Conservation (phyloP, 1,140 invertebrate genomes). For the Pomacea maculata region DNA sequence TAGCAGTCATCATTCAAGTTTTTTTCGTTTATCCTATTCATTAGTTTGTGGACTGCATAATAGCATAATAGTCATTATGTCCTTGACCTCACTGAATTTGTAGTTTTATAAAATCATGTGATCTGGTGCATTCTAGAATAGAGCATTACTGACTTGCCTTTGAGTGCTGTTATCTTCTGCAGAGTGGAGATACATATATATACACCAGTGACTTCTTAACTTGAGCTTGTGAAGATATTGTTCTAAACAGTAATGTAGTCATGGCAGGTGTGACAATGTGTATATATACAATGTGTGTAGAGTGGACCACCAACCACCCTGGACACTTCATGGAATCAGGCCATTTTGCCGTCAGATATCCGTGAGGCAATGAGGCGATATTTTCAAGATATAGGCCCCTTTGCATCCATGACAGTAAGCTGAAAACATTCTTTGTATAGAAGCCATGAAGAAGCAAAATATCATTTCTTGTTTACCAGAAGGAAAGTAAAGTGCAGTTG, state of each 20-base stretch:
- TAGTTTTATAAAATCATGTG: too few relatives aligned
- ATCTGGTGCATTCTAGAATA: too few relatives aligned
- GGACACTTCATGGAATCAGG: conserved; percentile 51
- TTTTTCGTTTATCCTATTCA: too few relatives aligned
- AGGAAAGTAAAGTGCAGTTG: background rate
- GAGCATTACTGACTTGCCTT: too few relatives aligned
- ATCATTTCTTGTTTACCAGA: background rate
- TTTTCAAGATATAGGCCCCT: conserved; percentile 58
- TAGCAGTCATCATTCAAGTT: too few relatives aligned
- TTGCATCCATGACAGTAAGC: conserved; percentile 61
- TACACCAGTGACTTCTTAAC: too few relatives aligned
- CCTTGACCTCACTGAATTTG: too few relatives aligned
- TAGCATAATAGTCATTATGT: too few relatives aligned
- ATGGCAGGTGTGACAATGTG: background rate
- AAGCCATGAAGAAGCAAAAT: background rate
- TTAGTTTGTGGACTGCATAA: too few relatives aligned
- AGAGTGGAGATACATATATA: too few relatives aligned
- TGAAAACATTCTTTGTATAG: background rate
- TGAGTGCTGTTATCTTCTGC: too few relatives aligned
- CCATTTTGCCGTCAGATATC: conserved; percentile 70
- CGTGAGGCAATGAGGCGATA: conserved; percentile 71
- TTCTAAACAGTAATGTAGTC: too few relatives aligned
- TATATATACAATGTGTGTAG: conserved; percentile 26
- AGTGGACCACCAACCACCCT: conserved; percentile 39
- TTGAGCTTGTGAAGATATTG: background rate